Percentiles rank a stretch among this genome's conserved stretches.
Conservation (phyloP, 2,888 invertebrate species). For the Ochropleura leucogaster region DNA sequence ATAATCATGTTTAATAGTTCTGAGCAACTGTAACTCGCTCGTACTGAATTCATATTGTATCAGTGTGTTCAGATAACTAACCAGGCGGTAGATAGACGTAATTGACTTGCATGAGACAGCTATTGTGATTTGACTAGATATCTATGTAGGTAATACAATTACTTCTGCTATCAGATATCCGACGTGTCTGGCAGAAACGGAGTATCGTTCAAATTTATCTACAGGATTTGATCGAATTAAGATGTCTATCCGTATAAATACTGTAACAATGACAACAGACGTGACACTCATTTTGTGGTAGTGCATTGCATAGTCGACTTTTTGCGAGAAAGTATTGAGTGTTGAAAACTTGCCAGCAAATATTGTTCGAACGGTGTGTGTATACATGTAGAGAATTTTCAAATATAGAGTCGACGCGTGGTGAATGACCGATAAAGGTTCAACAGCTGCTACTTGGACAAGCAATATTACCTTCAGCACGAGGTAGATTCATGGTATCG, state of each 20-base stretch:
- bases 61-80: slow-evolving; percentile 84
- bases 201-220: slow-evolving; percentile 43
- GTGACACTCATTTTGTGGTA: slow-evolving; percentile 74
- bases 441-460: slow-evolving; percentile 61
- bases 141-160: slow-evolving; percentile 70
- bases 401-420: slow-evolving; percentile 65
- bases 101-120: slow-evolving; percentile 88
- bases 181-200: slow-evolving; percentile 43
- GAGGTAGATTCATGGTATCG: slow-evolving; percentile 55
- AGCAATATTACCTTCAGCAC: slow-evolving; percentile 52
- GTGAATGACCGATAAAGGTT: slow-evolving; percentile 84
- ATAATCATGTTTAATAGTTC: slow-evolving; percentile 84
- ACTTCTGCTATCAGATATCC: slow-evolving; percentile 63
- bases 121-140: slow-evolving; percentile 84
- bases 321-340: slow-evolving; percentile 69
- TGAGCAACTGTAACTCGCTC: slow-evolving; percentile 79
- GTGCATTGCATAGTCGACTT: slow-evolving; percentile 71
- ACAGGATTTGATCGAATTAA: slow-evolving; percentile 42
- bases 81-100: slow-evolving; percentile 87
- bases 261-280: slow-evolving; percentile 59
- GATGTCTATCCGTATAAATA: slow-evolving; percentile 31
- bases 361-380: slow-evolving; percentile 67
- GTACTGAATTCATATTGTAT: slow-evolving; percentile 85
- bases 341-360: slow-evolving; percentile 81
- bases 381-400: slow-evolving; percentile 70